Evolutionary conservation across 1,140 invertebrate species (phyloP), one percentile per base, ranked within the genome.

Genomic region (Pentalonia nigronervosa): DNA sequence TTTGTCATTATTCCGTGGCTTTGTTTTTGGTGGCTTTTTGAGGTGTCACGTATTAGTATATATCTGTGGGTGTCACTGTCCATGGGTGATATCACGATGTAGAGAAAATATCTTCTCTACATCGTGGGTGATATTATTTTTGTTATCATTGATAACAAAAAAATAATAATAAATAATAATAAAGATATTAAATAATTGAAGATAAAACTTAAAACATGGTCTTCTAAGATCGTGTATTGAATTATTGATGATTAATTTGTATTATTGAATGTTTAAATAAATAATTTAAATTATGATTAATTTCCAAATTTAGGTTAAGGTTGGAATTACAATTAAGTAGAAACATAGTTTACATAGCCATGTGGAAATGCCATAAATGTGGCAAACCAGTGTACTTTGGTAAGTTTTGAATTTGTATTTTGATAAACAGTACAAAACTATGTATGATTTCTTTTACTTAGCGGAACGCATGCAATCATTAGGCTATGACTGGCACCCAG

Each of bases 401-500:
- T 98, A 95, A 96, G 95, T 94, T 94, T 94, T 93, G 25, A 83
- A 91, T 60, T 91, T 93, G 7, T 25, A 50, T 94, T 30, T 50
- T 14, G 20, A 8, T 86, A 91, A 48, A 83, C 3, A 56, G n/a
- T 91, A 47, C 7, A 21, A 7, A 67, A 20, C 1, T 34, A 36
- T 20, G 88, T 93, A 83, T 93, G 47, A 86, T 89, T 94, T 93
- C 94, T 86, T 91, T 53, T 91, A 94, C 94, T 94, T 94, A 98
- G 98, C 98, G 95, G 98, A 99, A 96, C 96, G 98, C 94, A 98
- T 98, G 95, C 97, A 98, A 95, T 98, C 98, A 9, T 95, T 99
- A 86, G 98, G 98, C 41, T 98, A 98, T 95, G 98, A 99, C 95
- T 99, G 98, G 98, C 98, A 99, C 96, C 97, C 98, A 87, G 97